phyloP scores from a whole-genome alignment of 2,113 vertebrate genomes.

The Xenopus tropicalis region UCB_Xtro_10.0 CM004443.2:106669001-106669500 shows the following conservation, averaged over 20 bases:
- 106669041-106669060: too few species aligned
- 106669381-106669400: slow-evolving; percentile 42
- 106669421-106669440: slow-evolving; percentile 42
- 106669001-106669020: too few species aligned
- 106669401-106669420: slow-evolving; percentile 32
- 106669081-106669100: too few species aligned
- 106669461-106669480: slow-evolving; percentile 13
- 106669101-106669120: too few species aligned
- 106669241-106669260: neutral
- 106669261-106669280: neutral
- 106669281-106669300: neutral
- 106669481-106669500: slow-evolving; percentile 20
- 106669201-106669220: too few species aligned
- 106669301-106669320: neutral
- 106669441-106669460: slow-evolving; percentile 38
- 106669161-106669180: too few species aligned
- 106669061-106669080: too few species aligned
- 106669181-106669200: too few species aligned
- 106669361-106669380: slow-evolving; percentile 33
- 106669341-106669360: slow-evolving; percentile 27
- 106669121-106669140: too few species aligned
- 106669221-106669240: neutral
- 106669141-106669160: too few species aligned
- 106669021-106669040: too few species aligned
- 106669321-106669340: slow-evolving; percentile 19